These are phyloP conservation scores for Hystrix brachyura DNA, from an alignment of 2,113 vertebrate species.

Conservation along the genomic window DNA sequence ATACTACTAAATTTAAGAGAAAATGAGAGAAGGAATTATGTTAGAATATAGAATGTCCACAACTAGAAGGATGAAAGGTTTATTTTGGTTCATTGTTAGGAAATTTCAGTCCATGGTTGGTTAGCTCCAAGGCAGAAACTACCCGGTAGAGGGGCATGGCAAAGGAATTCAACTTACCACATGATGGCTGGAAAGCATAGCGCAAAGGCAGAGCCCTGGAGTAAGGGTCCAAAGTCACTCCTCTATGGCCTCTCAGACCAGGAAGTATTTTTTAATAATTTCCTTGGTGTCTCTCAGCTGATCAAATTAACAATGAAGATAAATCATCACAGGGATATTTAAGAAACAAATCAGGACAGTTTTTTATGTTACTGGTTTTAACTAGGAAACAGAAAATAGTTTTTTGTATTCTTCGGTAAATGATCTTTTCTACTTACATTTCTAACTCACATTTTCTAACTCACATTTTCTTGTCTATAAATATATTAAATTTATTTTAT, in stretches of 20 bases:
- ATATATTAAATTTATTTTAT: not conserved
- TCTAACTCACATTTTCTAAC: not conserved
- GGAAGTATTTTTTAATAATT: too few species aligned
- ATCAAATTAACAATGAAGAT: not conserved
- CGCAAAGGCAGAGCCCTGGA: rapidly evolving
- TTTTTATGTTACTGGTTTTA: not conserved
- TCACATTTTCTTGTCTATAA: not conserved
- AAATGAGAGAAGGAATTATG: not conserved
- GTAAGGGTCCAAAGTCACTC: rapidly evolving
- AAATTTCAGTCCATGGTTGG: not conserved
- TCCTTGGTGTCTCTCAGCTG: not conserved
- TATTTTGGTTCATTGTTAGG: not conserved
- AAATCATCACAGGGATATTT: not conserved
- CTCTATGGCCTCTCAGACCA: not conserved
- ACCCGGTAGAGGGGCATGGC: not conserved
- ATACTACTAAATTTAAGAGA: not conserved
- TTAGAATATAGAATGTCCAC: not conserved
- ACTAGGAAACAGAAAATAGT: not conserved
- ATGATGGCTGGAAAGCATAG: not conserved
- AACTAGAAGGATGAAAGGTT: not conserved
- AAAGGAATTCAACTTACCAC: not conserved
- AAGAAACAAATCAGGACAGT: not conserved
- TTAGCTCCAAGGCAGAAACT: not conserved
- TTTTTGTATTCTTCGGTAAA: not conserved
- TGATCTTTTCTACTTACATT: not conserved